phyloP scores from a whole-genome alignment of 2,888 invertebrate species.

The Drosophila demipolita region DNA sequence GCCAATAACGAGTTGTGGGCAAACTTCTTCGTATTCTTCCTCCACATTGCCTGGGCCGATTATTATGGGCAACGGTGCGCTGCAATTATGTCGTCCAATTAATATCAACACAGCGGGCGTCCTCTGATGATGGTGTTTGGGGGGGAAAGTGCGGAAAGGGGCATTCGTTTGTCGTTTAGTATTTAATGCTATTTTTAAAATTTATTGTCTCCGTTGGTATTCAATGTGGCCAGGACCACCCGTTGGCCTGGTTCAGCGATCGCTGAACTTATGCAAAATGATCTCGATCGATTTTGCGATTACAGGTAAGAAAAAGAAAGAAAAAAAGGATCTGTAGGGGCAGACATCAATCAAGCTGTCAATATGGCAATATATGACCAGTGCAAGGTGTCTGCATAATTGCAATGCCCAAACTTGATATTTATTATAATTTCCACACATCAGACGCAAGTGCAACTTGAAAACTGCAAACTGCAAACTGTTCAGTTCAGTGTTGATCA shows the following conservation, averaged over 20 bases:
- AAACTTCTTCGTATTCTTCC: constrained; percentile 19
- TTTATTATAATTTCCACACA: constrained; percentile 80
- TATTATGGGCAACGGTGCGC: constrained; percentile 83
- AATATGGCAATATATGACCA: constrained; percentile 63
- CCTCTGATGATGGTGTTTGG: constrained; percentile 28
- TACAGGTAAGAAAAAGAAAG: constrained; percentile 29
- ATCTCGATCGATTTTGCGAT: constrained; percentile 52
- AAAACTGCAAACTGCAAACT: constrained; percentile 27
- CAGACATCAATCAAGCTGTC: constrained; percentile 74
- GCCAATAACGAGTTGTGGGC: constrained; percentile 73
- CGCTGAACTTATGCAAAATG: constrained; percentile 59
- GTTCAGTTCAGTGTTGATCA: constrained; percentile 41
- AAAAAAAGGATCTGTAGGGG: constrained; percentile 32
- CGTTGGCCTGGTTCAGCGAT: constrained; percentile 47
- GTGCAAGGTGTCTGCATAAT: constrained; percentile 76
- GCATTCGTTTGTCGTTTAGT: constrained; percentile 6
- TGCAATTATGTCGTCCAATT: constrained; percentile 85
- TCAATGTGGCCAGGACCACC: constrained; percentile 61
- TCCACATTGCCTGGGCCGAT: constrained; percentile 58
- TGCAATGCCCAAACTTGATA: constrained; percentile 64
- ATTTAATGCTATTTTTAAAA: constrained; percentile 73
- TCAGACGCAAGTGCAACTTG: constrained; percentile 34
- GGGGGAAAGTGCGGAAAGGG: constrained; percentile 8
- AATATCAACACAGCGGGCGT: constrained; percentile 82
- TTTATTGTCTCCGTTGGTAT: constrained; percentile 70